phyloP scores from a whole-genome alignment of 2,113 vertebrate species.

The Caranx ignobilis region DNA sequence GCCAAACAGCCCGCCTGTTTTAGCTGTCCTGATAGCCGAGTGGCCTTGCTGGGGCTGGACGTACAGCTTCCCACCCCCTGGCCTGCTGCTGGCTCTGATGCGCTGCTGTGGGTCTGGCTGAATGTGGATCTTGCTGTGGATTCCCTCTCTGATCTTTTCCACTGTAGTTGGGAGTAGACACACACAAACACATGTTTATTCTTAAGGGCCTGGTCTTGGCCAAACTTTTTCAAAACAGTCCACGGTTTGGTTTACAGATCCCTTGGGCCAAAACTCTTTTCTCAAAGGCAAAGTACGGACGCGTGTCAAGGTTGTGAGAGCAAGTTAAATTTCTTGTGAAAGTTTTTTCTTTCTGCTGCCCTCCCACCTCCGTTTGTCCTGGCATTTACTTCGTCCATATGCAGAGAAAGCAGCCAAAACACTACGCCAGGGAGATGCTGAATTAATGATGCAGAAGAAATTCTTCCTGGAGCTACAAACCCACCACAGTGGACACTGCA shows the following conservation, averaged over 20 bases:
- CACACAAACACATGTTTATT: conserved; percentile 16
- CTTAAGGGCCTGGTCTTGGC: background rate
- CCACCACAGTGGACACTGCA: conserved; percentile 50
- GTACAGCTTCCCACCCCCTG: conserved; percentile 42
- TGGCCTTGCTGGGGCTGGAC: conserved; percentile 54
- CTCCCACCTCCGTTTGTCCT: conserved; percentile 60
- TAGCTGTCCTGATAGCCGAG: conserved; percentile 65
- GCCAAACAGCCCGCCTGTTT: conserved; percentile 64
- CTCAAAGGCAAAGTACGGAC: background rate
- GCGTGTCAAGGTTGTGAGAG: conserved; percentile 13
- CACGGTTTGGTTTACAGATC: background rate
- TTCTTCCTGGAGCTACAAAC: conserved; percentile 52
- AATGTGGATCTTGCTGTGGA: conserved; percentile 46
- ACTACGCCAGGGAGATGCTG: conserved; percentile 54
- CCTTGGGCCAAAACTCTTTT: background rate
- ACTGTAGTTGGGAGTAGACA: conserved; percentile 39
- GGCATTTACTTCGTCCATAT: conserved; percentile 58
- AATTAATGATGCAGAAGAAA: conserved; percentile 76
- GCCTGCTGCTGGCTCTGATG: conserved; percentile 42
- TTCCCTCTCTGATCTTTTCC: conserved; percentile 59
- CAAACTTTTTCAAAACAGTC: conserved; percentile 33
- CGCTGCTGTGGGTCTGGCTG: conserved; percentile 45
- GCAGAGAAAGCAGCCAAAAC: conserved; percentile 57
- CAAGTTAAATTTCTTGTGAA: conserved; percentile 12
- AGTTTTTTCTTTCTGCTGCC: conserved; percentile 39